Base-by-base conservation (phyloP, 2,888 invertebrate species). In the Gastrophysa polygoni region DNA sequence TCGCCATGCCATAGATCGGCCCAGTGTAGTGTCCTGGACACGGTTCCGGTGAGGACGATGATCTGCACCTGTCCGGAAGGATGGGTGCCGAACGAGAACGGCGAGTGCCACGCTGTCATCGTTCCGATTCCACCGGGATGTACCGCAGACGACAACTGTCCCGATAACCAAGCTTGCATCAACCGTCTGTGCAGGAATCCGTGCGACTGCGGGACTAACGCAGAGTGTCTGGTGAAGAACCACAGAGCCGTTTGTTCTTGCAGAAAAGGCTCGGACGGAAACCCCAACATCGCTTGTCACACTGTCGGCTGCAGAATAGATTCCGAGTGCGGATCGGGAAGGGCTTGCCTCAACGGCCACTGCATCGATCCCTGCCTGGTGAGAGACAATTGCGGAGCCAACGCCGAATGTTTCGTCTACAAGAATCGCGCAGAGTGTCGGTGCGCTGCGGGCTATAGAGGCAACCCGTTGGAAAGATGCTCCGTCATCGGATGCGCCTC, bases 241-340 rank as follows among this genome's bases (percentile, higher is more conserved):
- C 95, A 95, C 77, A 88, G 93, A 64, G 94, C 95, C 1, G 88
- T 92, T 34, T 96, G 96, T 79, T 91, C 92, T 2, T 96, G 96
- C 78, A 86, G 88, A 72, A 87, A 90, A 73, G 94, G 93, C 29
- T 93, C 86, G 76, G 92, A 93, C 76, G 96, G 96, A 48, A 91
- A 95, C 82, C 94, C 96, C 1, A 91, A 94, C 76, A 86, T 89
- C 29, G 86, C 87, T 51, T 96, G 96, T 77, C 87, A 88, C 73
- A 85, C 90, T 18, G 89, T 93, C 32, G 95, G 95, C 43, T 96
- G 95, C 77, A 87, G 90, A 64, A 86, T 88, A 6, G 90, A 95
- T 77, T 89, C 91, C 1, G 94, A 95, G 78, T 96, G 96, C 77
- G 89, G 90, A 69, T 88, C 89, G 3, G 89, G 90, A 69, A 90